These are phyloP conservation scores for Uropetala carovei DNA, from an alignment of 2,888 invertebrate genomes.

Conservation along the genomic window DNA sequence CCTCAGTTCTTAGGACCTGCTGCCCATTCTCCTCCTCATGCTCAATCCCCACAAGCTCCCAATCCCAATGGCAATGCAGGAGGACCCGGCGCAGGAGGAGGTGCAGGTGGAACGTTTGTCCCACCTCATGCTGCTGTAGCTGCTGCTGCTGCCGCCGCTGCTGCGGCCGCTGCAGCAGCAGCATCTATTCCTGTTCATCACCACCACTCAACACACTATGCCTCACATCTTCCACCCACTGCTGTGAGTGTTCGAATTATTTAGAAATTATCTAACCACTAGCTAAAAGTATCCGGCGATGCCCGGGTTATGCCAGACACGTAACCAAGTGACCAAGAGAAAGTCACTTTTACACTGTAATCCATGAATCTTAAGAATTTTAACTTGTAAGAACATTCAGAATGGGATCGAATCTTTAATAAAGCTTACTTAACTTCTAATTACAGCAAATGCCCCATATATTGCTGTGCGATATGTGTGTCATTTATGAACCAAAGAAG, in stretches of 20 bases:
- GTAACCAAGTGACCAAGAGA: no score
- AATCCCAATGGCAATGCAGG: constrained; percentile 27
- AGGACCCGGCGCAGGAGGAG: constrained; percentile 5
- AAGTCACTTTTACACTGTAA: no score
- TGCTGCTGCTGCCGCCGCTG: constrained; percentile 66
- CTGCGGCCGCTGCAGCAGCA: constrained; percentile 65
- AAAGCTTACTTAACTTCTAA: no score
- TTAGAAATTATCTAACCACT: background rate
- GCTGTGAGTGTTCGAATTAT: constrained; percentile 41
- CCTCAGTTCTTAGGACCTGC: constrained; percentile 65
- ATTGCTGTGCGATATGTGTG: no score
- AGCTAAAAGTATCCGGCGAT: no score
- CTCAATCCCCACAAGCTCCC: constrained; percentile 67
- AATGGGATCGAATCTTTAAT: no score
- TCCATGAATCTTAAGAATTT: no score
- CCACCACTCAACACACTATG: constrained; percentile 63
- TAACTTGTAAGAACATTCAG: no score
- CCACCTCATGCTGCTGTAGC: constrained; percentile 50
- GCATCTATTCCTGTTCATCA: constrained; percentile 66
- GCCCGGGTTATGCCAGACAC: no score
- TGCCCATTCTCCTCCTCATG: constrained; percentile 65
- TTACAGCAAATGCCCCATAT: no score
- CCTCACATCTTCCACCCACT: constrained; percentile 66
- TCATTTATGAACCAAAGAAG: no score
- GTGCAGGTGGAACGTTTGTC: constrained; percentile 48